Evolutionary conservation across 2,113 vertebrate genomes (phyloP), one percentile per base, ranked within the genome.

Genomic region (Myodes glareolus): DNA sequence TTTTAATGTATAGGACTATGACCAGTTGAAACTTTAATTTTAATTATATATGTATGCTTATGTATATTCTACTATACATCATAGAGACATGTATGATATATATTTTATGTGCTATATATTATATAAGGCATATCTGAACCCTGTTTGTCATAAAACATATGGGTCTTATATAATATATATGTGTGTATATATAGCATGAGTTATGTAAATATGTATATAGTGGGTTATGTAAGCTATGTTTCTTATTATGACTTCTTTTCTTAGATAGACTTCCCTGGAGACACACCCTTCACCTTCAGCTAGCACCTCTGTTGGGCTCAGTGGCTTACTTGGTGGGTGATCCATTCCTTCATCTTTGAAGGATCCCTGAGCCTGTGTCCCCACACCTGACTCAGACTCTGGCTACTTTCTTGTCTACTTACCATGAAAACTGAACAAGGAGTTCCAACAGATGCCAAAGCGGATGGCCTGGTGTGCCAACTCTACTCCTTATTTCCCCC

Each of bases 231-330:
- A 96, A 97, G 87, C 84, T 95, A 16, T 86, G 50, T 95, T 90
- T 96, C 50, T 96, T 95, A 93, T 80, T 93, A 80, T 96, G 92
- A 50, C 94, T 98, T 94, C 94, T 97, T 97, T 97, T 93, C 92
- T 97, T 94, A 96, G 92, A 75, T 96, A 94, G 91, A 95, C 76
- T 94, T 95, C 47, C 81, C n/a, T 94, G 90, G 81, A 97, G 92
- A 94, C 81, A 97, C 80, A 89, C 61, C 95, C 67, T 93, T 95
- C 76, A 90, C 80, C 75, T 65, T 94, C 73, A 92, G 86, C 50
- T 77, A 68, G 88, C 33, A n/a, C 65, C 67, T 92, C 33, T 94
- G 10, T 93, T 97, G 92, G 50, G 90, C 90, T 94, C 65, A 33
- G 90, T n/a, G 61, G 50, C 92, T 96, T 93, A 76, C 33, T 93